Conservation (phyloP, 2,797 vertebrate genomes). For the Caiman crocodilus region DNA sequence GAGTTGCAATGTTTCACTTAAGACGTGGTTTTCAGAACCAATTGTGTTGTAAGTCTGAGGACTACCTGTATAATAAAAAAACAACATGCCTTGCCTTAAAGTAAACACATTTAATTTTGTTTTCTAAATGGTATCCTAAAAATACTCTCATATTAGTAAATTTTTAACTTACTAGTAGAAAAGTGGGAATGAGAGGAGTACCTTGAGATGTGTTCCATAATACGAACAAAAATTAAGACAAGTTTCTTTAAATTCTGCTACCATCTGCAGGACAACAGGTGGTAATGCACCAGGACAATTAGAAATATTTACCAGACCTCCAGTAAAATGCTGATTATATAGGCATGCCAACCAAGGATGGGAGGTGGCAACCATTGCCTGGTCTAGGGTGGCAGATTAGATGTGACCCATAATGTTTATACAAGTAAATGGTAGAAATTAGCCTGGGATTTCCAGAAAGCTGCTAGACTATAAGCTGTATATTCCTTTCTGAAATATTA, state of each 20-base stretch:
- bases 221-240: not conserved
- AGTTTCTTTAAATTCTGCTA: slow-evolving; percentile 25
- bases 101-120: not conserved
- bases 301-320: not conserved
- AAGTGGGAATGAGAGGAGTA: not conserved
- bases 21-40: no score
- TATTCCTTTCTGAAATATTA: not conserved
- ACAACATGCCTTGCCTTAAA: not conserved
- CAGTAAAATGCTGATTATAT: not conserved
- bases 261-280: slow-evolving; percentile 3
- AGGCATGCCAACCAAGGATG: not conserved
- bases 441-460: not conserved
- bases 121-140: not conserved
- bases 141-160: not conserved
- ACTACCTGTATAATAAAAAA: not conserved
- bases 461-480: no score
- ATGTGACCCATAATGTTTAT: not conserved
- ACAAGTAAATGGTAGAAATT: not conserved
- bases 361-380: not conserved
- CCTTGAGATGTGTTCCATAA: not conserved
- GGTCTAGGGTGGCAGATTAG: not conserved
- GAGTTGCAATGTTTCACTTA: no score
- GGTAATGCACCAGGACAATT: not conserved
- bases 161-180: not conserved
- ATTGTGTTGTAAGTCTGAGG: no score